Base-by-base conservation (phyloP, 2,888 invertebrate species). In the Brachyptera putata region DNA sequence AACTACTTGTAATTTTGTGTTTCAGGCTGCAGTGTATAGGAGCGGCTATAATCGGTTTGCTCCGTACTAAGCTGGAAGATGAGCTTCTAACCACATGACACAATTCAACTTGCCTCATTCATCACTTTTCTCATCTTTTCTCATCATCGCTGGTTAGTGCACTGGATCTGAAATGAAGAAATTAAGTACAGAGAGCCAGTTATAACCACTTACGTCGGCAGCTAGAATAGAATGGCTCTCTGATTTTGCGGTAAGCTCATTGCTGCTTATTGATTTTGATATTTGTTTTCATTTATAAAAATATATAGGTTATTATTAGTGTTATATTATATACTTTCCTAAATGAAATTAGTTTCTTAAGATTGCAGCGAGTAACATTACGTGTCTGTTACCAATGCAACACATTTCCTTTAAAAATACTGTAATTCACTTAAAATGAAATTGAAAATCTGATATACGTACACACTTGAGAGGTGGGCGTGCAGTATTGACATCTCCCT, bases 31-130 rank as follows among this genome's bases (percentile, higher is more conserved):
- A 68, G 90, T 94, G 71, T 94, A 94, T 79, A 86, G 94, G 79
- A 90, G 93, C 77, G 90, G 92, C 70, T 94, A 92, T 85, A 94
- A 93, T 82, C 86, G 94, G 79, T 95, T 94, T 79, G 86, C 94
- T 77, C 94, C 94, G 72, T 95, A 95, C 79, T 95, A 83, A 84
- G 64, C 34, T 55, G 57, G 43, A 50, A 58, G 58, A 46, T 22
- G 41, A 59, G 48, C 55, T 36, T 49, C 36, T 57, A 56, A 62
- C 56, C 58, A 59, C 58, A 64, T 55, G 61, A 63, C 55, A 61
- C 57, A 56, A 56, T 36, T 59, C 58, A 62, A 60, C 62, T 64
- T 61, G 62, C 63, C 64, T 63, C 61, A 61, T 59, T 55, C 43
- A 41, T 64, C 57, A 56, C 41, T 26, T 43, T 26, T 53, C 18